Conservation (phyloP, 2,113 vertebrate species). For the Oriolus oriolus region DNA sequence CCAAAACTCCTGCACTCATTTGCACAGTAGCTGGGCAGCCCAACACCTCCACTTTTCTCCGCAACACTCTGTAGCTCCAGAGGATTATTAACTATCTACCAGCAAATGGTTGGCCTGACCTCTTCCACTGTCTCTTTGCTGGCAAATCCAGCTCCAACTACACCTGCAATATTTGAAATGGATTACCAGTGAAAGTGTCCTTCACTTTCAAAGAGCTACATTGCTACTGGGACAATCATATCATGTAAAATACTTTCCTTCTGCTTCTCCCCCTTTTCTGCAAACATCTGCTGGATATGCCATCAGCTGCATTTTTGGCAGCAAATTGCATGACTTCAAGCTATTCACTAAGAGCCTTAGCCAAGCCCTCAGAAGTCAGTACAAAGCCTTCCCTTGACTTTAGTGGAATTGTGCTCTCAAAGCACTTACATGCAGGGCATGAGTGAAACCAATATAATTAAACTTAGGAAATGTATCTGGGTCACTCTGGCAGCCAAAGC, state of each 20-base stretch:
- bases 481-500: constrained; percentile 1
- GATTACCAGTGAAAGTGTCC: neutral
- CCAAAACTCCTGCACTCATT: neutral
- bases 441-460: constrained; percentile 41
- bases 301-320: constrained; percentile 45
- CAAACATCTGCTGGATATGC: constrained; percentile 21
- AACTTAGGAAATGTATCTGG: constrained; percentile 26
- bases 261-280: neutral
- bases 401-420: constrained; percentile 10
- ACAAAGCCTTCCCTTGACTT: constrained; percentile 39
- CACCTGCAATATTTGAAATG: neutral
- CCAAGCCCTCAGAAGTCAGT: constrained; percentile 32
- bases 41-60: neutral
- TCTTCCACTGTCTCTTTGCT: neutral
- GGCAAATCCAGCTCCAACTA: neutral
- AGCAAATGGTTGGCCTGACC: neutral
- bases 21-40: neutral
- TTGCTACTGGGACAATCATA: neutral
- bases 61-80: neutral
- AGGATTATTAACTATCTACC: neutral
- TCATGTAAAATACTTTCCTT: neutral
- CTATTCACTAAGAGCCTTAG: constrained; percentile 31
- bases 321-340: constrained; percentile 5
- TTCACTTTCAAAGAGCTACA: neutral
- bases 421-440: neutral